Evolutionary conservation across 53 echinoderm and acorn worm genomes (phyloP).

Genomic region (Pentamera pediparva): DNA sequence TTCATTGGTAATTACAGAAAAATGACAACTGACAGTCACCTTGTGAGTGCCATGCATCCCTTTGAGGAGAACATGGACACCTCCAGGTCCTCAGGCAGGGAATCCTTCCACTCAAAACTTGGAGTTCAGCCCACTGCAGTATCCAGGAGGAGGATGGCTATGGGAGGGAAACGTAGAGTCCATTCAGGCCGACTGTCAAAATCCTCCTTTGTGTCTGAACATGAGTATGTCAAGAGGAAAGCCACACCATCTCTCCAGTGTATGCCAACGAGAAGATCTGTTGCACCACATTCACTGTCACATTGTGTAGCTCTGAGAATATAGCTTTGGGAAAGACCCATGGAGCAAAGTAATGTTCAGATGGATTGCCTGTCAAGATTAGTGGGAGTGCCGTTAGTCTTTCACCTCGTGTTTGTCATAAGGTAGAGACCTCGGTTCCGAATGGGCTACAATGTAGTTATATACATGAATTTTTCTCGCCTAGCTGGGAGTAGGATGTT

Average conservation of each 20-base stretch:
- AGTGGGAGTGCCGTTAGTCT: too few species aligned
- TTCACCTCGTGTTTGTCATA: too few species aligned
- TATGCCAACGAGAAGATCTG: neutral
- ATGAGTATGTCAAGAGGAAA: slow-evolving; percentile 1
- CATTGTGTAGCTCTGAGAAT: neutral
- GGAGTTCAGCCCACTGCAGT: neutral
- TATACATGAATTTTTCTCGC: too few species aligned
- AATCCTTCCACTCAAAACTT: neutral
- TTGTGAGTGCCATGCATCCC: neutral
- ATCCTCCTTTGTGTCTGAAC: slow-evolving; percentile 3
- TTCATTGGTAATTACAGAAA: neutral
- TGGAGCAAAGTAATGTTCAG: too few species aligned
- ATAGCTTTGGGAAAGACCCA: neutral
- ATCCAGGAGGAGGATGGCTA: neutral
- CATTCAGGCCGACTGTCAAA: slow-evolving; percentile 3
- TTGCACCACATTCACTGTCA: neutral
- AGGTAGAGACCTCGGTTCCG: too few species aligned
- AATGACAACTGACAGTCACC: neutral
- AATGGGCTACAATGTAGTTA: too few species aligned
- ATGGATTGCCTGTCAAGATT: too few species aligned
- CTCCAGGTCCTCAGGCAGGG: neutral
- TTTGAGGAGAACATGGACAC: neutral
- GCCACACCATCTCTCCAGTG: neutral
- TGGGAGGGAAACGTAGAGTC: neutral
- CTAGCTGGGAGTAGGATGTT: too few species aligned